Evolutionary conservation across 2,797 vertebrate species (phyloP).

Genomic region (Chiloscyllium punctatum): DNA sequence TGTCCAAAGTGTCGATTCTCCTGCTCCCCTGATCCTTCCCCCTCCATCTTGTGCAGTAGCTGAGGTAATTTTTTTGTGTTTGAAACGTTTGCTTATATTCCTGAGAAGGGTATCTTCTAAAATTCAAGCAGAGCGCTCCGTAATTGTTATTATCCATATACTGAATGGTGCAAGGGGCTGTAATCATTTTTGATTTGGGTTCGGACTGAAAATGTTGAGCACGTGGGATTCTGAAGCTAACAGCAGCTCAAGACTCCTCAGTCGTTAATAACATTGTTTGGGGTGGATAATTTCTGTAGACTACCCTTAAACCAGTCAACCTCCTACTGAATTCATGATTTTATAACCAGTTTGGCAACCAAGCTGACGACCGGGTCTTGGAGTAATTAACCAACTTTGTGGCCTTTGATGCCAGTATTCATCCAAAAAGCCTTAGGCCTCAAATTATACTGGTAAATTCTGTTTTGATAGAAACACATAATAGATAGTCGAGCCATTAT

Average conservation of each 20-base stretch:
- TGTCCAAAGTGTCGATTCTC: too few relatives aligned
- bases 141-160: not conserved
- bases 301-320: not conserved
- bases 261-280: not conserved
- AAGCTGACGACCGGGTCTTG: not conserved
- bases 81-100: too few relatives aligned
- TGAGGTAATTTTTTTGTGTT: too few relatives aligned
- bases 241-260: not conserved
- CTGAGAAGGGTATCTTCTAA: too few relatives aligned
- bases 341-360: not conserved
- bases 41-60: too few relatives aligned
- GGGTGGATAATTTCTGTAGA: not conserved
- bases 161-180: not conserved
- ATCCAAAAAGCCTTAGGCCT: not conserved
- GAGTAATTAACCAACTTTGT: not conserved
- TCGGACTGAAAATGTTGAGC: not conserved
- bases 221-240: not conserved
- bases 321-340: not conserved
- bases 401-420: not conserved
- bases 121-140: not conserved
- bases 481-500: not conserved
- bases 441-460: not conserved
- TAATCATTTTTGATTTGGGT: not conserved
- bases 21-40: too few relatives aligned
- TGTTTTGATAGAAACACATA: not conserved